phyloP scores from a whole-genome alignment of 2,888 invertebrate species.

The Germaria angustata region DNA sequence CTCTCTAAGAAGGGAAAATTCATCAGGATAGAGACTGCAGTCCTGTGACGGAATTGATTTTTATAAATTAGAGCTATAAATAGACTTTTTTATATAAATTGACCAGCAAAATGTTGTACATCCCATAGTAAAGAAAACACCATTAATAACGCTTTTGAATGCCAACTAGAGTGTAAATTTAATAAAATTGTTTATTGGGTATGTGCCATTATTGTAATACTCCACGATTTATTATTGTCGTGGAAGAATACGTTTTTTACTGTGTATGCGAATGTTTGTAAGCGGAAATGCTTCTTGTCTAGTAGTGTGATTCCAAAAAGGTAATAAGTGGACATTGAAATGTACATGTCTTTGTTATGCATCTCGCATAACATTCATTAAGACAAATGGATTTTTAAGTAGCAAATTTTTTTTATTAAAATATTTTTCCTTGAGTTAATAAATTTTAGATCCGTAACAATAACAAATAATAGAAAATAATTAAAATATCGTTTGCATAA shows the following conservation, averaged over 20 bases:
- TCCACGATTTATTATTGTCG: slow-evolving; percentile 7
- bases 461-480: neutral
- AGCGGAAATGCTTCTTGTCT: slow-evolving; percentile 30
- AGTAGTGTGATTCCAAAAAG: slow-evolving; percentile 11
- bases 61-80: no score
- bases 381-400: slow-evolving; percentile 38
- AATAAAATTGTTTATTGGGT: slow-evolving; percentile 14
- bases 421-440: neutral
- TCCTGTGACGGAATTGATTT: no score
- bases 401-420: slow-evolving; percentile 1
- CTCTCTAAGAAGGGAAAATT: no score
- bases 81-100: no score
- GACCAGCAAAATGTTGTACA: no score
- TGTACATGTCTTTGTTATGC: neutral
- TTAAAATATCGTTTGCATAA: neutral
- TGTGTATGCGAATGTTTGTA: slow-evolving; percentile 7
- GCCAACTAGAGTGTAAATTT: no score
- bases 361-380: neutral
- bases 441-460: neutral
- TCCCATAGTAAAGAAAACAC: no score
- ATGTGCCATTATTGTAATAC: neutral
- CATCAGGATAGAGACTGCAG: no score
- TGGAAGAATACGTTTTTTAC: neutral
- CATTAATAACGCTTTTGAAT: no score
- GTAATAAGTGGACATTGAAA: slow-evolving; percentile 21